Base-by-base conservation (phyloP, 30 jellyfish, hydroid and myxozoan genomes). In the Aurelia sp. region DNA sequence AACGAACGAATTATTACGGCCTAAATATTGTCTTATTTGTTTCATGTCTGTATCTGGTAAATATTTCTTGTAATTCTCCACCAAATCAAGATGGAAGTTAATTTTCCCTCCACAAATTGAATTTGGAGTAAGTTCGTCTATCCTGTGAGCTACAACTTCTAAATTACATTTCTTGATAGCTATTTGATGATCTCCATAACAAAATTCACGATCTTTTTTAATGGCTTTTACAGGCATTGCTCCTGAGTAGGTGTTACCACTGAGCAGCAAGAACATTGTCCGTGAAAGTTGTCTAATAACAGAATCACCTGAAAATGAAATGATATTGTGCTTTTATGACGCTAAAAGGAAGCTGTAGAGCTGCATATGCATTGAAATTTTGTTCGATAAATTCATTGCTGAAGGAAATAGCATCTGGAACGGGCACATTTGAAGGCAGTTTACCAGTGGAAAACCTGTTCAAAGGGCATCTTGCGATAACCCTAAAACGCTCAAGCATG, bases 241-340 rank as follows among this genome's bases (percentile, higher is more conserved):
- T 15, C 99, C 99, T 0, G 86, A 69, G 24, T 78, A 35, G 21
- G 41, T 72, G 58, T 94, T 88, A 12, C 93, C 94, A 48, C 97
- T 88, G 38, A 94, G 83, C 21, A 85, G 63, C n/a, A 94, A 91
- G 13, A 88, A 73, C 85, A 81, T 63, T 33, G 90, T 58, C 55
- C 95, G 74, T 61, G 91, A 82, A 47, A 94, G 60, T 52, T 94
- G 99, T n/a, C 99, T 89, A n/a, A 94, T 84, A 2, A 94, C 87
- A 7, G 99, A 94, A 40, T 94, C 99, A 18, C 99, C 99, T 94
- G 79, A 21, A 63, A 50, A 40, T 44, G 15, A 44, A 44, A 44
- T 5, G 2, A 44, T 5, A 44, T 0, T 16, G 55, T 44, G 15
- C 55, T 44, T 12, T 44, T 44, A 44, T 44, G 8, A 0, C 16